Evolutionary conservation across 2,797 vertebrate species (phyloP), one percentile per base, ranked within the genome.

Genomic region (Anableps anableps): DNA sequence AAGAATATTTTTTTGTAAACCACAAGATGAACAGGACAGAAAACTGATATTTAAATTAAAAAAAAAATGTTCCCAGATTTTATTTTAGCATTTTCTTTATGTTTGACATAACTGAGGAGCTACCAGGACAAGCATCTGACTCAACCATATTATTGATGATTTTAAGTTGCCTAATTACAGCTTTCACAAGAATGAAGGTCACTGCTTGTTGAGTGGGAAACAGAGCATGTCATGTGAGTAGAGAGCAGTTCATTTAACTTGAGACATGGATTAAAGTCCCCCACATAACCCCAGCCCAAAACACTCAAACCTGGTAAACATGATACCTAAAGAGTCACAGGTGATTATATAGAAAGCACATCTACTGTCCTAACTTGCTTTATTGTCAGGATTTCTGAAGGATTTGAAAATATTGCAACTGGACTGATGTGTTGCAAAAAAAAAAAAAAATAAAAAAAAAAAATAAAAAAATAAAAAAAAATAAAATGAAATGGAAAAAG

Each of bases 181-280:
- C 81, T 84, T 70, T 88, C 64, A 82, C 72, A 83, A 85, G 88
- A 89, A 91, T 87, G 83, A 85, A 91, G 90, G 91, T 89, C 87
- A 84, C 83, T 68, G 74, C 74, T 86, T 86, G 84, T 87, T 91
- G 88, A 89, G 79, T 72, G 75, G 81, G 80, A 91, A 92, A 88
- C 74, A 78, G 85, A 90, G 88, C 89, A 79, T 89, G 82, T 78
- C 78, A 80, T 87, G 70, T 23, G 19, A 66, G 17, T 23, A 21
- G 66, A 88, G 76, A 81, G 76, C 66, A 85, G 77, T 77, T 92
- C 26, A 79, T 88, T 88, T 84, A 75, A 83, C 68, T 82, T 62
- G 43, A 87, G 80, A 50, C 87, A 84, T 80, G 76, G 43, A 87
- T 80, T 48, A 80, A 85, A 85, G 85, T 84, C 77, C 79, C 82